Base-by-base conservation (phyloP, 1,140 invertebrate genomes). In the Cyclina sinensis region DNA sequence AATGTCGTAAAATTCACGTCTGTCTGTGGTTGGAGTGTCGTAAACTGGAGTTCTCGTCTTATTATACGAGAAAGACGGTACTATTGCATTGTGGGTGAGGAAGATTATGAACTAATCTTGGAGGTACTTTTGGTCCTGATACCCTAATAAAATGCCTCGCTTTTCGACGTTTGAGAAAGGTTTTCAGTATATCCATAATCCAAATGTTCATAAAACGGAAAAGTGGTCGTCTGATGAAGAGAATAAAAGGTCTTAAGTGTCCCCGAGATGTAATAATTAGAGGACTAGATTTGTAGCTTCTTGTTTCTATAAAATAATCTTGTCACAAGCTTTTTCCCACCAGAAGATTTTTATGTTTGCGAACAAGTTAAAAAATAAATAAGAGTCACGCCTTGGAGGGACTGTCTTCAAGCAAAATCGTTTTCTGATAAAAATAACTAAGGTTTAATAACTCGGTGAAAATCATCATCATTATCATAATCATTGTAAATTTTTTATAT, bases 1-100 rank as follows among this genome's bases (percentile, higher is more conserved):
- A 73, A 24, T 4, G 81, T 73, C 32, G 68, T 84, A 84, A 84
- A 84, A 35, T 54, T 30, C 14, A 14, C 81, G 43, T 84, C 62
- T 84, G 30, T 84, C 21, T 84, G 81, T 65, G 81, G 81, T 48
- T 81, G 51, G 62, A 70, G 5, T 70, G 24, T 84, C 62, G 65
- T 86, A 74, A 86, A 74, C 24, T 51, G 16, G 48, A 68, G 46
- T 76, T 86, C 68, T 86, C 35, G 83, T 59, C 27, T 76, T 27
- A 43, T 57, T 35, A 84, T 11, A 70, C 83, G 70, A 70, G 83
- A 76, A 54, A 70, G 68, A 83, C 43, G 62, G 57, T 48, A 18
- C 59, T 70, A 83, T 46, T 46, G 81, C 81, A 83, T 70, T 83
- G 65, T 70, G 65, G 81, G 62, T 46, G n/a, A 83, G n/a, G n/a